phyloP scores from a whole-genome alignment of 1,140 invertebrate species.

The Neodiprion pinetum region DNA sequence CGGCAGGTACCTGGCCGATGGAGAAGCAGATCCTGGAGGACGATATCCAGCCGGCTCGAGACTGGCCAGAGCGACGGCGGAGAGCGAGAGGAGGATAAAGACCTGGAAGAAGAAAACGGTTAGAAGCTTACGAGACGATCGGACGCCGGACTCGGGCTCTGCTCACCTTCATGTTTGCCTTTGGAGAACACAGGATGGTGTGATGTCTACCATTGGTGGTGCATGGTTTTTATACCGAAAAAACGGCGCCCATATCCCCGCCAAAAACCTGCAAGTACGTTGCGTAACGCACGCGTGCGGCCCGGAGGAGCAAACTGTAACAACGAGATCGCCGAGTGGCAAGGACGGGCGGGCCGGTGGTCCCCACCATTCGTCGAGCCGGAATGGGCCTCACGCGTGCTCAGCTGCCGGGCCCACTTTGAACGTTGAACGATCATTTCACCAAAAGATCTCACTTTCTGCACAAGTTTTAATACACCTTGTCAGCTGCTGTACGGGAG shows the following conservation, averaged over 20 bases:
- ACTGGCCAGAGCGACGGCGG: constrained; percentile 32
- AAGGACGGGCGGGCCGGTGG: constrained; percentile 31
- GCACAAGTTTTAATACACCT: not conserved
- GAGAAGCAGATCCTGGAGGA: constrained; percentile 28
- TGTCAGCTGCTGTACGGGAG: no score
- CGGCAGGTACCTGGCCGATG: constrained; percentile 27
- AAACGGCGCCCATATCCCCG: constrained; percentile 1
- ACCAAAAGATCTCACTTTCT: not conserved
- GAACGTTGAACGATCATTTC: not conserved
- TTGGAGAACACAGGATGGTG: constrained; percentile 12
- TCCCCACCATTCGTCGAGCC: constrained; percentile 29
- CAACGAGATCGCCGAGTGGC: constrained; percentile 28
- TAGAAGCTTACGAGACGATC: not conserved
- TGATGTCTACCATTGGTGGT: not conserved
- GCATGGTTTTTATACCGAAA: constrained; percentile 20
- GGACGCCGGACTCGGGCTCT: not conserved
- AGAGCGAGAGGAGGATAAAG: constrained; percentile 33
- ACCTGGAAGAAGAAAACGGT: constrained; percentile 23
- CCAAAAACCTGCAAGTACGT: constrained; percentile 6
- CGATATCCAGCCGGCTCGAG: constrained; percentile 43
- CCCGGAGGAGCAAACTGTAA: constrained; percentile 29
- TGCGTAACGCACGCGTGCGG: not conserved
- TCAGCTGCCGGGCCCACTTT: not conserved
- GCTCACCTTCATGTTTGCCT: constrained; percentile 13
- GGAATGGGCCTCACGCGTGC: not conserved